Conservation (phyloP, 2,888 invertebrate species). For the Eilema griseolum region DNA sequence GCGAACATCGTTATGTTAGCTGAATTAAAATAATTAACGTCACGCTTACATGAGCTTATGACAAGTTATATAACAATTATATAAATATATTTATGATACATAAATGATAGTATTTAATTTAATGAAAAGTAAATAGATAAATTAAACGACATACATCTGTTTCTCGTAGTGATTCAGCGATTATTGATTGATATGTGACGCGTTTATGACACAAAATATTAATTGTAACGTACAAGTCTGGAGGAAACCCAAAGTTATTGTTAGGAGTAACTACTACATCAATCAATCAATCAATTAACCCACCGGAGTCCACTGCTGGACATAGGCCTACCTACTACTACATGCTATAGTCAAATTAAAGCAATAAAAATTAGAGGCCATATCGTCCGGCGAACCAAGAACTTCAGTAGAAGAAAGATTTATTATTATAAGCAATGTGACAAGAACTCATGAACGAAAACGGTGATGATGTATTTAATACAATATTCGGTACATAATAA, state of each 20-base stretch:
- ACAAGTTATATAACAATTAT: background rate
- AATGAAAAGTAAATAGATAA: background rate
- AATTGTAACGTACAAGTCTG: background rate
- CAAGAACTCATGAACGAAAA: too few species aligned
- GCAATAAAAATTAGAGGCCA: background rate
- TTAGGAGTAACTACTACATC: background rate
- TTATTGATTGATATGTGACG: background rate
- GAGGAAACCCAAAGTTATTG: background rate
- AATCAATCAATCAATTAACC: too few species aligned
- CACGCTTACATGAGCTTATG: background rate
- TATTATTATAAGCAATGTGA: background rate
- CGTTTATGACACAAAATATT: background rate
- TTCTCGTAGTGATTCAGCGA: background rate
- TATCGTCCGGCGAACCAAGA: background rate
- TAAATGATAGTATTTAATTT: background rate
- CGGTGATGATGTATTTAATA: too few species aligned
- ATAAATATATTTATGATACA: conserved; percentile 5
- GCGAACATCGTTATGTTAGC: background rate
- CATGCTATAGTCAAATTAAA: background rate
- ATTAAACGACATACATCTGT: background rate
- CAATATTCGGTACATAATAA: too few species aligned
- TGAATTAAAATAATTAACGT: conserved; percentile 7
- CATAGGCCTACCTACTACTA: too few species aligned
- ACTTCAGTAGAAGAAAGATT: background rate
- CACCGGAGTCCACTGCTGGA: too few species aligned